Conservation (phyloP, 2,888 invertebrate species). For the Drosophila melanosoma region DNA sequence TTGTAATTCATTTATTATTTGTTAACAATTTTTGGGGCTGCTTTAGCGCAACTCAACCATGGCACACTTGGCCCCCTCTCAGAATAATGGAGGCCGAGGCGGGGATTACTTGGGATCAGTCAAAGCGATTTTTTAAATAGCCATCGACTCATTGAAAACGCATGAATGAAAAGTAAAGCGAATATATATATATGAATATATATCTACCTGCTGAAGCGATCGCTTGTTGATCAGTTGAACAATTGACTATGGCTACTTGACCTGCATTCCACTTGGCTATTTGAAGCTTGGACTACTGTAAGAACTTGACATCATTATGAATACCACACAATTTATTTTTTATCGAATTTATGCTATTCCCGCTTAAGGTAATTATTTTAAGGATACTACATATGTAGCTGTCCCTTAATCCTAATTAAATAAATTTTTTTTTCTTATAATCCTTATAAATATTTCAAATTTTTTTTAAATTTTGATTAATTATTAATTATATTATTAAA, state of each 20-base stretch:
- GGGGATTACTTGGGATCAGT: slow-evolving; percentile 30
- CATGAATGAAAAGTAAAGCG: slow-evolving; percentile 46
- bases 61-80: slow-evolving; percentile 4
- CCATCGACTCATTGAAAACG: slow-evolving; percentile 8
- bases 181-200: not conserved
- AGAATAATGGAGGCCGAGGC: not conserved
- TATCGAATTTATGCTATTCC: not conserved
- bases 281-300: slow-evolving; percentile 53
- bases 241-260: slow-evolving; percentile 56
- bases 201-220: slow-evolving; percentile 58
- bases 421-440: not conserved
- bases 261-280: slow-evolving; percentile 45
- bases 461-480: not conserved
- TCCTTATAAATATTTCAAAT: not conserved
- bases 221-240: slow-evolving; percentile 51
- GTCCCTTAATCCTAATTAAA: not conserved
- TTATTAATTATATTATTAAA: not conserved
- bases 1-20: slow-evolving; percentile 31
- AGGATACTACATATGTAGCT: too few species aligned
- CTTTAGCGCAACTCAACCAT: slow-evolving; percentile 12
- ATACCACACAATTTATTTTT: not conserved
- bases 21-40: slow-evolving; percentile 53
- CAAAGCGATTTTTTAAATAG: slow-evolving; percentile 20
- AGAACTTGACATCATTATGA: slow-evolving; percentile 59
- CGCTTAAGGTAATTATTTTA: not conserved